A percentile compares a stretch with the other conserved stretches of the same genome.
Evolutionary conservation across 2,888 invertebrate species (phyloP).

Genomic region (Pseudococcus viburni): DNA sequence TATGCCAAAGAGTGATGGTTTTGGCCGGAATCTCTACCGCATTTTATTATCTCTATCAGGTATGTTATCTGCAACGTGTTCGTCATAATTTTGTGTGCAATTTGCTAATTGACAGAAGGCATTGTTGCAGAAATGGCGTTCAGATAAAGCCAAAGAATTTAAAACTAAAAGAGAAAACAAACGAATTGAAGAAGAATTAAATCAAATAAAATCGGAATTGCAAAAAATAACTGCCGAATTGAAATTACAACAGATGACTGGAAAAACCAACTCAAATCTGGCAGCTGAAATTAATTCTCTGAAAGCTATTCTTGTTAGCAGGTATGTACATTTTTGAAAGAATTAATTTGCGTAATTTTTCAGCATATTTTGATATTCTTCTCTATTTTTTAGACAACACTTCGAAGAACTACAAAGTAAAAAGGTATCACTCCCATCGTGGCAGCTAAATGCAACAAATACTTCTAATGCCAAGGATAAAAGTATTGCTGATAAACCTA

Average conservation of each 20-base stretch:
- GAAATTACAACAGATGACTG: slow-evolving; percentile 10
- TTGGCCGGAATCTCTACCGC: slow-evolving; percentile 55
- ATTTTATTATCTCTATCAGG: slow-evolving; percentile 56
- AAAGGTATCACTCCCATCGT: slow-evolving; percentile 53
- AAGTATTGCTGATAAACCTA: not conserved
- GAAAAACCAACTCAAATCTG: slow-evolving; percentile 32
- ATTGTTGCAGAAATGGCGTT: slow-evolving; percentile 55
- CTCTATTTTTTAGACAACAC: slow-evolving; percentile 38
- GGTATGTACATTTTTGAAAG: not conserved
- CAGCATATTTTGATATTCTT: not conserved
- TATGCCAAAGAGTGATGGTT: slow-evolving; percentile 58
- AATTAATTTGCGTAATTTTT: not conserved
- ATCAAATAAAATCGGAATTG: slow-evolving; percentile 54
- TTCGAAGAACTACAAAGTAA: slow-evolving; percentile 56
- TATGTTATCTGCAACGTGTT: not conserved
- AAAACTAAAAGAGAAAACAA: slow-evolving; percentile 16
- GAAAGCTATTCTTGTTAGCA: slow-evolving; percentile 61
- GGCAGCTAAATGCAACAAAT: slow-evolving; percentile 32
- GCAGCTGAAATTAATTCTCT: slow-evolving; percentile 61
- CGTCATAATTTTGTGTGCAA: not conserved
- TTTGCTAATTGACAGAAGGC: not conserved
- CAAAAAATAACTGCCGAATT: slow-evolving; percentile 52
- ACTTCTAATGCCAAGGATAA: not conserved
- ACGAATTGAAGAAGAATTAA: slow-evolving; percentile 56
- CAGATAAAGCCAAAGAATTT: not conserved